Evolutionary conservation across 1,140 invertebrate species (phyloP), one percentile per base, ranked within the genome.

Genomic region (Venustaconcha ellipsiformis): DNA sequence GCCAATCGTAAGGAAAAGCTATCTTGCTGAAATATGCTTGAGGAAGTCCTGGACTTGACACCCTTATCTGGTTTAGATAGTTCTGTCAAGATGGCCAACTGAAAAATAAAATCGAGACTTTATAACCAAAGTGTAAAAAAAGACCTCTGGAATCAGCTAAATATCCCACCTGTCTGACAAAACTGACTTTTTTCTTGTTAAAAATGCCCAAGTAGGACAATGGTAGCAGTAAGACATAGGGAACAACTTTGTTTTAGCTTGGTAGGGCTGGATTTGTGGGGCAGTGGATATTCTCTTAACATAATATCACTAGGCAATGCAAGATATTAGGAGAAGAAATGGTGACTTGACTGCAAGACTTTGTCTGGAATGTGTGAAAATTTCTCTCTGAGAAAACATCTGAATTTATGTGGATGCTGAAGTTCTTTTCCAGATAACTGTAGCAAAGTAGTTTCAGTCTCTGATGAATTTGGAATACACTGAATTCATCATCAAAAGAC

Each of bases 11-110:
- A 80, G 63, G 83, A 73, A 75, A 88, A 88, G 60, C 80, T 84
- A 66, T 89, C 87, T 69, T 87, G 84, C 60, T 88, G 83, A 55
- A 89, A 85, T 67, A 89, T 82, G 63, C 84, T 86, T 18, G 82
- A 80, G 3, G 80, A 60, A 15, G 77, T 80, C 26, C 78, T 78
- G 23, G 72, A 69, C 14, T 69, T 59, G 8, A 75, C 26, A 15
- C 58, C 55, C 6, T 73, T 66, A 55, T 84, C 84, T 62, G 82
- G 80, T 60, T 83, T 85, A n/a, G 87, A 77, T 5, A 89, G 74
- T 67, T 88, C 88, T 67, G 82, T 84, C 14, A 89, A 70, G 58
- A 89, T 86, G n/a, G 85, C 85, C 72, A 88, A 80, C 87, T 89
- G 81, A 17, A 83, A 80, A 65, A 72, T 26, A 70, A 79, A 72